Evolutionary conservation across 53 echinoderm and acorn worm genomes (phyloP), one percentile per base, ranked within the genome.

Genomic region (Arbacia lixula): DNA sequence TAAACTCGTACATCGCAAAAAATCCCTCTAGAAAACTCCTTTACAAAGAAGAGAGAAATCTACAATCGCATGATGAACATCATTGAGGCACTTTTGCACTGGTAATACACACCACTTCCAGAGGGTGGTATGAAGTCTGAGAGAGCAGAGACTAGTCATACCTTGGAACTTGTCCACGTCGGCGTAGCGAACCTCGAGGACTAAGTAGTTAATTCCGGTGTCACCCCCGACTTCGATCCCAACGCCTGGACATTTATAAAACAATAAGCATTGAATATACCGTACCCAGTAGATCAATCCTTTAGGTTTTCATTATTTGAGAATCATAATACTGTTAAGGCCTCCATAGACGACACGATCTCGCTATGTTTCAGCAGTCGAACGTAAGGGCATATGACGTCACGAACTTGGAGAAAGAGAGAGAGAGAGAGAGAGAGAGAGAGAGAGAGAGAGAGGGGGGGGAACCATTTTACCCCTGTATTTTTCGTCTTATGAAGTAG

Each of bases 201-300:
- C 98, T 26, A 98, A 92, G 71, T 94, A 89, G 53, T 90, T 60
- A 51, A 94, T 94, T 19, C 86, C 86, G 4, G 98, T 92, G 66
- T 87, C 80, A 14, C 90, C 94, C n/a, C 98, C 98, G 42, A 97
- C 87, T 54, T 91, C 92, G 62, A 97, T 92, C 11, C 98, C 98
- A 60, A 97, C 94, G 64, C 80, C 98, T 95, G 60, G 14, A 78
- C n/a, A n/a, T n/a, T n/a, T n/a, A n/a, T n/a, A n/a, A n/a, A n/a
- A n/a, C n/a, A n/a, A n/a, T n/a, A n/a, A n/a, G 56, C 56, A 56
- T 24, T 11, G 19, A 56, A 12, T 9, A 2, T 3, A 19, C 6
- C 1, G 26, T 16, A 8, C 56, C 25, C 12, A 1, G 17, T 16
- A 6, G 20, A 14, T 55, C 22, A n/a, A 22, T 19, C 6, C 0